Conservation (phyloP, 2,888 invertebrate genomes). For the Catocala sponsa region DNA sequence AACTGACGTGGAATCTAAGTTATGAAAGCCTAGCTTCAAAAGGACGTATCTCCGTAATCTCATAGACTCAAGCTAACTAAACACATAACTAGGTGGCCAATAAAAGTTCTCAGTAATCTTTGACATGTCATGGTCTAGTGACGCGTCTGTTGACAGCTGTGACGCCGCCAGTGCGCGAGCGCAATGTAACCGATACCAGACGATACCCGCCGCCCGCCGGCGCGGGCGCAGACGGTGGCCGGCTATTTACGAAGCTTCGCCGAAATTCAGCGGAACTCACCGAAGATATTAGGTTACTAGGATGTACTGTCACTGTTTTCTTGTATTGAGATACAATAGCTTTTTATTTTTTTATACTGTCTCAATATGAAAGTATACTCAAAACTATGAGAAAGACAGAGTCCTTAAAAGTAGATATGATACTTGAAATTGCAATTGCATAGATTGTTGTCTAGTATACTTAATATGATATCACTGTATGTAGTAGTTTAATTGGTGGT, state of each 20-base stretch:
- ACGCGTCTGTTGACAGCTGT: constrained; percentile 67
- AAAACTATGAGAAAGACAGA: no score
- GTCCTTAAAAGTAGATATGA: no score
- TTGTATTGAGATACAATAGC: constrained; percentile 10
- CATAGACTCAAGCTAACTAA: no score
- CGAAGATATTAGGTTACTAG: constrained; percentile 61
- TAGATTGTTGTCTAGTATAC: no score
- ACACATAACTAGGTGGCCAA: constrained; percentile 17
- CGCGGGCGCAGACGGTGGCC: constrained; percentile 68
- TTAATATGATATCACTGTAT: no score
- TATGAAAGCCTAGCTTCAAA: no score
- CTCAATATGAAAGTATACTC: no score
- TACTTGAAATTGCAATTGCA: no score
- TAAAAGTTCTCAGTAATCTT: constrained; percentile 31
- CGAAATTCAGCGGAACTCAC: constrained; percentile 58
- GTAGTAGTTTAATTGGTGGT: no score
- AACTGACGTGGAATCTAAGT: no score
- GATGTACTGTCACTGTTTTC: constrained; percentile 29
- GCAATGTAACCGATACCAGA: constrained; percentile 70
- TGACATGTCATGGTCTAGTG: constrained; percentile 69
- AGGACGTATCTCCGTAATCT: no score
- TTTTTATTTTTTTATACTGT: neutral
- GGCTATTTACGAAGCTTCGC: constrained; percentile 69
- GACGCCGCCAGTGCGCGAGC: constrained; percentile 47
- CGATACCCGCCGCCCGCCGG: constrained; percentile 53